A percentile compares a stretch with the other conserved stretches of the same genome.
These are phyloP conservation scores for Phalacrocorax brasilianus DNA, from an alignment of 2,113 vertebrate species.

Conservation along the genomic window DNA sequence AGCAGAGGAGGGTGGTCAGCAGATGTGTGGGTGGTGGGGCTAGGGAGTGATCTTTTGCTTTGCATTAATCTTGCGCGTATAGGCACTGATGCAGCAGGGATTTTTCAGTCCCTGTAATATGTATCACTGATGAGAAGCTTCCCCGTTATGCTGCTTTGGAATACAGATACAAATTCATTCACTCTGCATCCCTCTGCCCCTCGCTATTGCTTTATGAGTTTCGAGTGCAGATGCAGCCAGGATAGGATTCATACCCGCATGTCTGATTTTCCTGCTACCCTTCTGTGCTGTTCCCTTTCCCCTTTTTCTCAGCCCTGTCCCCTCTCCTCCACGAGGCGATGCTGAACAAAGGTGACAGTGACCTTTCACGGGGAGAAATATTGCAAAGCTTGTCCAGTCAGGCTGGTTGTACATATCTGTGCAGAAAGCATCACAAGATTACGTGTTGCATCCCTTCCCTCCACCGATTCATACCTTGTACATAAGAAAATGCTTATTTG, in stretches of 20 bases:
- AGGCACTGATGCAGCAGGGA: constrained; percentile 12
- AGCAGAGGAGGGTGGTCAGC: constrained; percentile 38
- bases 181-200: not conserved
- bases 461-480: not conserved
- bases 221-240: not conserved
- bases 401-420: not conserved
- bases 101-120: not conserved
- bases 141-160: not conserved
- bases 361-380: not conserved
- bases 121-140: constrained; percentile 11
- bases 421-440: not conserved
- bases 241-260: not conserved
- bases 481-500: not conserved
- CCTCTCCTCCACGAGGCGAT: not conserved
- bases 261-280: not conserved
- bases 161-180: not conserved
- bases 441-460: not conserved
- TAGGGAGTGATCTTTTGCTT: not conserved
- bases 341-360: not conserved
- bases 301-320: not conserved
- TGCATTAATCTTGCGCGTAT: constrained; percentile 16
- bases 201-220: not conserved
- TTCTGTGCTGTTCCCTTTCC: not conserved
- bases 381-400: not conserved
- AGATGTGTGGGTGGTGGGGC: constrained; percentile 10